phyloP scores from a whole-genome alignment of 2,113 vertebrate species.

The Gobiocypris rarus region DNA sequence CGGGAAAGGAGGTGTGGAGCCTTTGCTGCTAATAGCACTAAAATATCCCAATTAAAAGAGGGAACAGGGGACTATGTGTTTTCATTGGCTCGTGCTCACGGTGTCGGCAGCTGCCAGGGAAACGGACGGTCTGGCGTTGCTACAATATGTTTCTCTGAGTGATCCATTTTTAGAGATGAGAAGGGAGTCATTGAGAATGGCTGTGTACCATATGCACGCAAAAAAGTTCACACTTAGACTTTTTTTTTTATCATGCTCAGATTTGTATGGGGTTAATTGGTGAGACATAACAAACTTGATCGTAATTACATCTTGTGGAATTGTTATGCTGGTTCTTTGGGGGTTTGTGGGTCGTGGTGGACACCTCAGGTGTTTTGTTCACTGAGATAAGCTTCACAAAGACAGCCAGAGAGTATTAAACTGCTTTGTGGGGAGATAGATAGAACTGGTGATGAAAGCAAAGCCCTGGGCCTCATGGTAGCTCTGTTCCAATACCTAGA shows the following conservation, averaged over 20 bases:
- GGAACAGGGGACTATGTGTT: conserved; percentile 62
- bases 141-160: conserved; percentile 60
- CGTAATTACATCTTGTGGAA: conserved; percentile 26
- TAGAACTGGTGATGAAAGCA: neutral
- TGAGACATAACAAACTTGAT: conserved; percentile 36
- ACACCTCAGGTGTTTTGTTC: conserved; percentile 13
- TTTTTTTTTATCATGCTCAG: conserved; percentile 17
- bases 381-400: conserved; percentile 2
- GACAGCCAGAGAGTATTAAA: conserved; percentile 8
- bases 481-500: neutral
- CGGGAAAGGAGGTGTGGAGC: conserved; percentile 45
- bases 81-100: conserved; percentile 59
- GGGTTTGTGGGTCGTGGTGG: conserved; percentile 26
- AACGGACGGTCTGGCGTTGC: conserved; percentile 53
- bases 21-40: conserved; percentile 56
- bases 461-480: neutral
- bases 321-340: conserved; percentile 22
- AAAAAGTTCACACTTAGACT: conserved; percentile 46
- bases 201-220: conserved; percentile 54
- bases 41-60: conserved; percentile 64
- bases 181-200: conserved; percentile 45
- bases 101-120: conserved; percentile 52
- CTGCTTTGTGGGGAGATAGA: neutral
- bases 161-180: conserved; percentile 56
- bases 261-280: conserved; percentile 50